Evolutionary conservation across 2,113 vertebrate species (phyloP).

Genomic region (Zapornia atra): DNA sequence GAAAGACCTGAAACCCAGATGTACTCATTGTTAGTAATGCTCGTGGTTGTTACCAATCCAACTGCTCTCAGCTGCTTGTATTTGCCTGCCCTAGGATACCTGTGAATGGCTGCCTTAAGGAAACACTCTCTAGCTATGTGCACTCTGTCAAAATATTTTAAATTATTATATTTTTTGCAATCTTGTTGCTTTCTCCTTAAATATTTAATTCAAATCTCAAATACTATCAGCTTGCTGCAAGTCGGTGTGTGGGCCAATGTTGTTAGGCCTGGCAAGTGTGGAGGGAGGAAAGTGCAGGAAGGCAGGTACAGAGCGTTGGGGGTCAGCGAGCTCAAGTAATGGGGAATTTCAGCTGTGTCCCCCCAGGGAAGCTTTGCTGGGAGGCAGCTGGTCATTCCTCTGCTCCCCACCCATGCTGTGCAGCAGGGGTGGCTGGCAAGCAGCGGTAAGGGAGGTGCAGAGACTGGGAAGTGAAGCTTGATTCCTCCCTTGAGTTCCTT

Average conservation of each 20-base stretch:
- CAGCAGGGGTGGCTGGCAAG: not conserved
- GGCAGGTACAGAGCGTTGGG: not conserved
- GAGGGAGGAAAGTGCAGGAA: not conserved
- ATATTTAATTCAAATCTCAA: not conserved
- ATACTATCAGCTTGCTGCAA: not conserved
- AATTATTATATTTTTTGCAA: not conserved
- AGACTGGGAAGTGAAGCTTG: not conserved
- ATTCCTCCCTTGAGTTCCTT: not conserved
- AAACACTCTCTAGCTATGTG: not conserved
- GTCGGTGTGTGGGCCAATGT: fast-evolving
- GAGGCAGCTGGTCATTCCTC: not conserved
- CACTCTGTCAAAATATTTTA: not conserved
- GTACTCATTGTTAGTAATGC: not conserved
- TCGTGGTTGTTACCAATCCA: not conserved
- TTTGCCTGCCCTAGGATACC: not conserved
- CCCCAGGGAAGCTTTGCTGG: not conserved
- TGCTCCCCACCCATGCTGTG: not conserved
- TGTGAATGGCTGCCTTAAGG: not conserved
- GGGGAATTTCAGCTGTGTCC: not conserved
- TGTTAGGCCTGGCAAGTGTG: not conserved
- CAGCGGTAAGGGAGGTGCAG: fast-evolving
- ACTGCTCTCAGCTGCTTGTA: not conserved
- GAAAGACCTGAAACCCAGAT: conserved; percentile 22
- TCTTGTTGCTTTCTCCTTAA: not conserved
- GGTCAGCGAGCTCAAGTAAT: not conserved